These are phyloP conservation scores for Lochmaea crataegi DNA, from an alignment of 2,888 invertebrate genomes.

Conservation along the genomic window DNA sequence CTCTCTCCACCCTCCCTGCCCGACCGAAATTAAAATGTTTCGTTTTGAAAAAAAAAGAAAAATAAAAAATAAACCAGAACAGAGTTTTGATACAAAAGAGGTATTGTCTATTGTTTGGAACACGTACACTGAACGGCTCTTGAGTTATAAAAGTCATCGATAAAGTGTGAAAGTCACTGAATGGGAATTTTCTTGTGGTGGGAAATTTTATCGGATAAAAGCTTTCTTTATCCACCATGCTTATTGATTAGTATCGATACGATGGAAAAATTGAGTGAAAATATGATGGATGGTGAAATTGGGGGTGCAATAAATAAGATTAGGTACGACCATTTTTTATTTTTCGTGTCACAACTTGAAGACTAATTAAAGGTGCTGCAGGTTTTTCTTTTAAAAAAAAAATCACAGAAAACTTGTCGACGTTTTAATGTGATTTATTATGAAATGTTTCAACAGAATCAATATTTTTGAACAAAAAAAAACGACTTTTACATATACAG, in stretches of 20 bases:
- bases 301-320: background rate
- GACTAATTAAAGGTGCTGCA: too few species aligned
- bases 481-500: too few species aligned
- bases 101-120: constrained; percentile 38
- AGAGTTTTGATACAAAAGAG: constrained; percentile 34
- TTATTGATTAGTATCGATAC: constrained; percentile 37
- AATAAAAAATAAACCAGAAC: constrained; percentile 2
- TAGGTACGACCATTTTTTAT: too few species aligned
- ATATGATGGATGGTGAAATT: constrained; percentile 28
- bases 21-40: constrained; percentile 32
- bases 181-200: constrained; percentile 28
- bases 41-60: constrained; percentile 16
- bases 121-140: constrained; percentile 40
- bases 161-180: constrained; percentile 38
- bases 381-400: too few species aligned
- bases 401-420: too few species aligned
- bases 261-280: constrained; percentile 13
- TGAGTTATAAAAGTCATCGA: constrained; percentile 39
- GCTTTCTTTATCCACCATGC: constrained; percentile 24
- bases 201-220: constrained; percentile 31
- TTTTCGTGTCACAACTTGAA: too few species aligned
- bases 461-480: too few species aligned
- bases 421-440: too few species aligned
- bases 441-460: too few species aligned
- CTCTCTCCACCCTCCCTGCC: too few species aligned